phyloP scores from a whole-genome alignment of 2,113 vertebrate genomes.

The Rhegmatorhina hoffmannsi region DNA sequence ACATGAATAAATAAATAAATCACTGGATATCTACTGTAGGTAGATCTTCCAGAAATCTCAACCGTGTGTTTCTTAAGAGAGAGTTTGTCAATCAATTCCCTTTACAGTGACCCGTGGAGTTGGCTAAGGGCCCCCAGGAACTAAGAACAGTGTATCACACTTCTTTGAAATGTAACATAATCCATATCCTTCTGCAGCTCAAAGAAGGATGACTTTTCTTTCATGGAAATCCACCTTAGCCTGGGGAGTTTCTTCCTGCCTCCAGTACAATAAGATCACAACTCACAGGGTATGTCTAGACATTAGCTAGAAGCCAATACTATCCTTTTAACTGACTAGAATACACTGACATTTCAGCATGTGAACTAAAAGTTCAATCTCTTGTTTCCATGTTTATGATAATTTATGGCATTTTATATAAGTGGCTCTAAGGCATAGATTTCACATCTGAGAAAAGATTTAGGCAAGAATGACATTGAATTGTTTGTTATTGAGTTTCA shows the following conservation, averaged over 20 bases:
- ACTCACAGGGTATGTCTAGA: not conserved
- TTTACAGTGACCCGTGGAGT: not conserved
- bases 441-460: not conserved
- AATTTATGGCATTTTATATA: not conserved
- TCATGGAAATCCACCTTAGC: not conserved
- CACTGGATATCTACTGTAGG: not conserved
- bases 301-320: not conserved
- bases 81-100: not conserved
- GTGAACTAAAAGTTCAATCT: not conserved
- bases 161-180: not conserved
- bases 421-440: not conserved
- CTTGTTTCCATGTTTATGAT: not conserved
- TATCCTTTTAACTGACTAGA: not conserved
- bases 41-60: not conserved
- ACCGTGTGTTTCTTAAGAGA: not conserved
- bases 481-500: not conserved
- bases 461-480: not conserved
- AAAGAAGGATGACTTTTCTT: not conserved
- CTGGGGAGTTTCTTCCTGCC: not conserved
- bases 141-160: not conserved
- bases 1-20: not conserved
- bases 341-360: not conserved
- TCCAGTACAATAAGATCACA: not conserved
- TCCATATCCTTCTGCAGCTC: not conserved
- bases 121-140: not conserved